These are phyloP conservation scores for Drosophila colorata DNA, from an alignment of 2,888 invertebrate species.

Conservation along the genomic window DNA sequence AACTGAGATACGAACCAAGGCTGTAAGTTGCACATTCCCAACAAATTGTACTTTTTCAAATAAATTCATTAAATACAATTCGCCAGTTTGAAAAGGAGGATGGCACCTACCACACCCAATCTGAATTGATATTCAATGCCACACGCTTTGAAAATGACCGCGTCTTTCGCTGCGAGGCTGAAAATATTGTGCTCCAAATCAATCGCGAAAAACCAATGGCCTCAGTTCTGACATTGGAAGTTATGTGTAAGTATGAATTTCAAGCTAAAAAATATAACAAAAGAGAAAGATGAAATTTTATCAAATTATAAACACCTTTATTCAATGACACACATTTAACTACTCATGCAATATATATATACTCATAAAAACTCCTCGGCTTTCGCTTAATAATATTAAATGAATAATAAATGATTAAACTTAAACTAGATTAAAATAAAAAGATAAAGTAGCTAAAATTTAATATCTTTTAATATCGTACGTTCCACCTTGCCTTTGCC, in stretches of 20 bases:
- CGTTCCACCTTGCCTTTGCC: not conserved
- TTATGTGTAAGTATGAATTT: conserved; percentile 91
- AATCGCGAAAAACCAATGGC: conserved; percentile 91
- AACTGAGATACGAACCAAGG: conserved; percentile 84
- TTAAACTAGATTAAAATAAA: too few species aligned
- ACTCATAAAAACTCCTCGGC: too few species aligned
- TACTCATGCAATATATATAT: too few species aligned
- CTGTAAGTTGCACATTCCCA: conserved; percentile 84
- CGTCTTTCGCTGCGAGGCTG: conserved; percentile 92
- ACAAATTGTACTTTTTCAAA: not conserved
- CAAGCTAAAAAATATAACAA: too few species aligned
- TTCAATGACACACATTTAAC: too few species aligned
- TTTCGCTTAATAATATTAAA: too few species aligned
- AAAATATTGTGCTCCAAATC: conserved; percentile 91
- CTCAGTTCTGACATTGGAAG: conserved; percentile 90
- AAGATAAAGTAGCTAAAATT: too few species aligned
- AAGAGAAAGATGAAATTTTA: too few species aligned
- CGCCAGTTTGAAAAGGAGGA: conserved; percentile 87
- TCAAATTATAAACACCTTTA: too few species aligned
- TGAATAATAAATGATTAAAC: too few species aligned
- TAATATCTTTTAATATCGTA: too few species aligned
- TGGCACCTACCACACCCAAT: conserved; percentile 92
- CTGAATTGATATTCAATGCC: conserved; percentile 92
- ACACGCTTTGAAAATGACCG: conserved; percentile 92
- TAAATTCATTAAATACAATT: not conserved